Base-by-base conservation (phyloP, 2,113 vertebrate genomes). In the Rhinoptilus africanus region DNA sequence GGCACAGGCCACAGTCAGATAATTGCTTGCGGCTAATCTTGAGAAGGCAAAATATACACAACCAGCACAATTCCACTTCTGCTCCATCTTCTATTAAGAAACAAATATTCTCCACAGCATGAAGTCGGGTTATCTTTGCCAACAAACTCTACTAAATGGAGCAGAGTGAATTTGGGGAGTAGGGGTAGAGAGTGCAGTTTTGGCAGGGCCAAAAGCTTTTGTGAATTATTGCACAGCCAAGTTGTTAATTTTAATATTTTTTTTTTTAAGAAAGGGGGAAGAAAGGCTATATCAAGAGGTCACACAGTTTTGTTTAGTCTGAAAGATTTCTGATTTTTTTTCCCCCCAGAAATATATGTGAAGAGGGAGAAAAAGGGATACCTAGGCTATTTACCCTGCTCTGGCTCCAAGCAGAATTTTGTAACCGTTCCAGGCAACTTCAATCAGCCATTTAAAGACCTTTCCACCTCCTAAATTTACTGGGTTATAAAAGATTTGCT, bases 1-100 rank as follows among this genome's bases (percentile, higher is more conserved):
- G 96, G 96, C 96, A 92, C 95, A 92, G 88, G 73, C 88, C 87
- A 35, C 66, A 96, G 93, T 91, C 94, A 96, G 90, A 97, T 95
- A 96, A 97, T 96, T 96, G 94, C 95, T 94, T 89, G 88, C 81
- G 89, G 94, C 95, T 96, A 96, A 96, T 95, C 96, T 93, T 87
- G 77, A 96, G 92, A 89, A 96, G 93, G 93, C 93, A 97, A 97
- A 96, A 96, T 83, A 94, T 54, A 97, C 67, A 95, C 91, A 95
- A 95, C 80, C 80, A 96, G 88, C 86, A 92, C 82, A 92, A 96
- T 89, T 95, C 80, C 54, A 89, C 76, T 96, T 92, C 90, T 92
- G 93, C 90, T 95, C 54, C 93, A 89, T 89, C 78, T 86, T 87
- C 89, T 92, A 93, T 94, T 94, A 94, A 90, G 92, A 95, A 96